Evolutionary conservation across 2,888 invertebrate genomes (phyloP).

Genomic region (Helleia helle): DNA sequence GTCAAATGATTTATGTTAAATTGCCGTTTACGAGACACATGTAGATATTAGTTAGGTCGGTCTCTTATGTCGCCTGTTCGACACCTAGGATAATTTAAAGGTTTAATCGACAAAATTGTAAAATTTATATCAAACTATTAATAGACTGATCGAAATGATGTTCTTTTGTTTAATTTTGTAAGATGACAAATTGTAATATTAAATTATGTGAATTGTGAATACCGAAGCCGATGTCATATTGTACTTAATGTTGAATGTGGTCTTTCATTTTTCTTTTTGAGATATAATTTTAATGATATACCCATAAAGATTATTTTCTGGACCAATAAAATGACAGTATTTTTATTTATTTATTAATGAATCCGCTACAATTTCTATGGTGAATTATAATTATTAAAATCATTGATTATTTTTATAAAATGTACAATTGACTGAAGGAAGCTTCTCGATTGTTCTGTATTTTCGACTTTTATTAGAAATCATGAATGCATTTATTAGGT

Average conservation of each 20-base stretch:
- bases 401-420: constrained; percentile 56
- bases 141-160: constrained; percentile 73
- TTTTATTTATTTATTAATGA: constrained; percentile 63
- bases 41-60: constrained; percentile 53
- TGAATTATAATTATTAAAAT: constrained; percentile 48
- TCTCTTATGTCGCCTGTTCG: constrained; percentile 66
- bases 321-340: constrained; percentile 63
- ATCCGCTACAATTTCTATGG: constrained; percentile 39
- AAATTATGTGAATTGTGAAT: constrained; percentile 59
- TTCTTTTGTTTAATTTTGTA: constrained; percentile 71
- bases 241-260: constrained; percentile 51
- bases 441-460: constrained; percentile 51
- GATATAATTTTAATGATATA: constrained; percentile 32
- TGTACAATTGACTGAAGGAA: constrained; percentile 66
- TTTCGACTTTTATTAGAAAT: constrained; percentile 47
- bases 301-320: constrained; percentile 34
- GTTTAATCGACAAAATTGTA: constrained; percentile 70
- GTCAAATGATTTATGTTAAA: constrained; percentile 57
- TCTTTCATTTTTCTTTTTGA: constrained; percentile 72
- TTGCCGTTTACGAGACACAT: constrained; percentile 45
- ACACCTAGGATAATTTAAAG: constrained; percentile 44
- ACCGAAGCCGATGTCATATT: constrained; percentile 39
- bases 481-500: constrained; percentile 50
- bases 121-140: constrained; percentile 68
- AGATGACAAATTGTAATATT: constrained; percentile 67